A percentile compares a stretch with the other conserved stretches of the same genome.
These are phyloP conservation scores for Muscina levida DNA, from an alignment of 2,888 invertebrate species.

Conservation along the genomic window DNA sequence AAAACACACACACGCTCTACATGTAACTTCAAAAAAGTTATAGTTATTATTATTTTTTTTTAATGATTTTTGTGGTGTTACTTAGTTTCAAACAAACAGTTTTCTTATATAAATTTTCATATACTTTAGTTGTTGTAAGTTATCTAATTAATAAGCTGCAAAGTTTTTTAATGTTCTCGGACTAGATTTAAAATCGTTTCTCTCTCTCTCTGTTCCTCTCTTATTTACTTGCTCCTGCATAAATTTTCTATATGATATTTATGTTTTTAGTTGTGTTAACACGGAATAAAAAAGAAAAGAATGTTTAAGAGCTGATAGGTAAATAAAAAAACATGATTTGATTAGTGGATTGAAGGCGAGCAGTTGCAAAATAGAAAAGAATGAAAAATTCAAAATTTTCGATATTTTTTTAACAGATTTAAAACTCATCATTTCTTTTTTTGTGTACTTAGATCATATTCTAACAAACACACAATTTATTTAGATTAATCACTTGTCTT, in stretches of 20 bases:
- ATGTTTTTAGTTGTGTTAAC: conserved; percentile 15
- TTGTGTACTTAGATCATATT: too few species aligned
- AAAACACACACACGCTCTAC: conserved; percentile 31
- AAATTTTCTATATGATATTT: conserved; percentile 2
- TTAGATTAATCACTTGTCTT: too few species aligned
- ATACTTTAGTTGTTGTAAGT: conserved; percentile 58
- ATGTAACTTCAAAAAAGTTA: conserved; percentile 18
- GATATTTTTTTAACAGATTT: too few species aligned
- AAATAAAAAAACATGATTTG: too few species aligned
- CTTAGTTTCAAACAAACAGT: conserved; percentile 26
- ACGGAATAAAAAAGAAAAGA: neutral
- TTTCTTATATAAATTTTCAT: conserved; percentile 7
- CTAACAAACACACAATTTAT: too few species aligned
- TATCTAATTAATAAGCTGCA: conserved; percentile 62
- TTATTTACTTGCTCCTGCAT: too few species aligned
- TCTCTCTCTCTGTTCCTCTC: conserved; percentile 26
- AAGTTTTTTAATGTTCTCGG: conserved; percentile 49
- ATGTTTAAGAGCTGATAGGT: too few species aligned
- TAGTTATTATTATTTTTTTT: conserved; percentile 43
- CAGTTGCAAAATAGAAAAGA: too few species aligned
- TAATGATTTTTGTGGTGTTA: conserved; percentile 30
- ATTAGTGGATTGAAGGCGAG: too few species aligned
- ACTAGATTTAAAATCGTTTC: conserved; percentile 2
- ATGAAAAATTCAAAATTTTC: too few species aligned
- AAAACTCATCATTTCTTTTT: too few species aligned